Evolutionary conservation across 2,113 vertebrate species (phyloP).

Genomic region (Oreochromis aureus): DNA sequence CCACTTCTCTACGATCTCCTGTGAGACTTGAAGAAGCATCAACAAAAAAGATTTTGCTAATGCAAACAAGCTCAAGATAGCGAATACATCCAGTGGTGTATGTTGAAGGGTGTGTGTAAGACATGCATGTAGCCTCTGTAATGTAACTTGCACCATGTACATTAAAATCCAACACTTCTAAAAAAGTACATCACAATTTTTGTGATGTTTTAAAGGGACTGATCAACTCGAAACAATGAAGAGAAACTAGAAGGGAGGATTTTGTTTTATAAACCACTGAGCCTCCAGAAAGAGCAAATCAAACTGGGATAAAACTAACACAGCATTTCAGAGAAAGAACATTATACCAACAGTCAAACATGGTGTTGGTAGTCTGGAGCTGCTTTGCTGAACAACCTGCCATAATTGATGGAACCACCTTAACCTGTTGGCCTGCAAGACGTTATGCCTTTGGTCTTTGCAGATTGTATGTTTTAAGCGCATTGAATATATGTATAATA

Average conservation of each 20-base stretch:
- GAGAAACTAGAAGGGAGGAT: background rate
- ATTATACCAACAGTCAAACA: background rate
- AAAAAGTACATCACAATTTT: background rate
- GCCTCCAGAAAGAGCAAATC: background rate
- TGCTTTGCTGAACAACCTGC: background rate
- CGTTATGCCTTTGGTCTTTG: background rate
- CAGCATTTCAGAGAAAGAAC: background rate
- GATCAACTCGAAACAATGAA: background rate
- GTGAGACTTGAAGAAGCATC: background rate
- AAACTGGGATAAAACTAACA: background rate
- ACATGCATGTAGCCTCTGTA: background rate
- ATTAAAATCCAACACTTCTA: background rate
- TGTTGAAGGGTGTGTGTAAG: background rate
- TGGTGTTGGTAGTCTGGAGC: background rate
- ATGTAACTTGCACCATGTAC: background rate
- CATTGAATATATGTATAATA: background rate
- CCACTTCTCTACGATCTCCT: background rate
- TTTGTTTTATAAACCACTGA: background rate
- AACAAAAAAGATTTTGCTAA: background rate
- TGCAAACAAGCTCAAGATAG: background rate
- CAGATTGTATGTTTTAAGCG: background rate
- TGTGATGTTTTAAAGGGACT: background rate
- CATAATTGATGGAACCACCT: rapidly evolving
- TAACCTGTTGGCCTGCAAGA: background rate
- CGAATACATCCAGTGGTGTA: background rate